These are phyloP conservation scores for Caenorhabditis virilis DNA, from an alignment of 2,888 invertebrate genomes.

Conservation along the genomic window DNA sequence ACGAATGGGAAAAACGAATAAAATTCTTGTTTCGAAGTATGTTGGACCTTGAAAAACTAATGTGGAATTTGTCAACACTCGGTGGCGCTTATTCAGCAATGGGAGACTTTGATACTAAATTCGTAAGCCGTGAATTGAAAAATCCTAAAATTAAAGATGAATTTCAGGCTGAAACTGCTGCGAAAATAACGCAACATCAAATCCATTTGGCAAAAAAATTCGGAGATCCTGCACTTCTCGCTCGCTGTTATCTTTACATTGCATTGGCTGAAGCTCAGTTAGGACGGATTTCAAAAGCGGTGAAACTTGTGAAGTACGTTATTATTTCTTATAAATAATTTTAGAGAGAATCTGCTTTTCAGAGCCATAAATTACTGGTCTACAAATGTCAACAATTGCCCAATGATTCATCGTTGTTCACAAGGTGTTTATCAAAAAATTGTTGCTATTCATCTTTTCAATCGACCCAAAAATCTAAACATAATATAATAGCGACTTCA, in stretches of 20 bases:
- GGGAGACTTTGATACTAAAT: constrained; percentile 78
- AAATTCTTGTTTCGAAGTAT: constrained; percentile 26
- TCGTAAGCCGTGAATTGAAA: constrained; percentile 15
- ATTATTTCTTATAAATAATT: neutral
- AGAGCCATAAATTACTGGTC: constrained; percentile 6
- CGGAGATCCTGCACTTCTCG: constrained; percentile 81
- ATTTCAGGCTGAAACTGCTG: constrained; percentile 82
- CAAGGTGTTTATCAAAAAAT: constrained; percentile 3
- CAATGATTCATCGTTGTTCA: neutral
- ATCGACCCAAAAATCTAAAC: neutral
- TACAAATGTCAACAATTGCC: neutral
- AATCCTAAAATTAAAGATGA: constrained; percentile 1
- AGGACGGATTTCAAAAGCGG: constrained; percentile 73
- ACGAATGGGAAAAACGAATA: constrained; percentile 38
- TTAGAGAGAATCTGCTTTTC: no score
- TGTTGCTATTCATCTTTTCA: neutral
- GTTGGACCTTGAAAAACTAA: constrained; percentile 79
- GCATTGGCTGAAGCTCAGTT: constrained; percentile 87
- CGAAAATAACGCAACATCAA: constrained; percentile 75
- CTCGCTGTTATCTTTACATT: constrained; percentile 83
- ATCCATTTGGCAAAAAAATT: constrained; percentile 80
- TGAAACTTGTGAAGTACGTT: constrained; percentile 32
- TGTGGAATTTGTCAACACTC: constrained; percentile 93
- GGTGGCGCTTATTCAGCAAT: constrained; percentile 94
- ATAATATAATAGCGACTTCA: neutral